Percentiles rank a stretch among this genome's conserved stretches.
Evolutionary conservation across 1,140 invertebrate species (phyloP).

Genomic region (Atta cephalotes): DNA sequence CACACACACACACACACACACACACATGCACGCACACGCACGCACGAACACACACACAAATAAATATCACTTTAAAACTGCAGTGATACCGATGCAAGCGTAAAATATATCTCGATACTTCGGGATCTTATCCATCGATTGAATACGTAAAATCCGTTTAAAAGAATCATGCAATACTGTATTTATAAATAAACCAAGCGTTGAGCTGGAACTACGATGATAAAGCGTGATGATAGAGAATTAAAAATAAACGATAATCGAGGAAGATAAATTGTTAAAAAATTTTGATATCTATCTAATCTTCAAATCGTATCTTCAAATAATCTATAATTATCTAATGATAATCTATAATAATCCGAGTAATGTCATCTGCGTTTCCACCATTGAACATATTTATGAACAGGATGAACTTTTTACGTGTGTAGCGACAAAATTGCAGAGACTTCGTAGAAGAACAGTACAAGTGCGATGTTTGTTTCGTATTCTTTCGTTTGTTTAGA

Average conservation of each 20-base stretch:
- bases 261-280: neutral
- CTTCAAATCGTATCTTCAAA: neutral
- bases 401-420: neutral
- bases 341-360: neutral
- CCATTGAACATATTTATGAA: neutral
- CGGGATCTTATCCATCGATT: constrained; percentile 32
- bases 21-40: no score
- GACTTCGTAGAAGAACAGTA: neutral
- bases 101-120: neutral
- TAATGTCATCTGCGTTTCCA: neutral
- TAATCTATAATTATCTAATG: constrained; percentile 6
- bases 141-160: neutral
- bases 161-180: constrained; percentile 16
- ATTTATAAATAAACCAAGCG: constrained; percentile 38
- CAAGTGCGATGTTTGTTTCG: neutral
- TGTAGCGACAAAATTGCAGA: neutral
- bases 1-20: no score
- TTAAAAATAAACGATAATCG: constrained; percentile 26
- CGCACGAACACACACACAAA: neutral
- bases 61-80: neutral
- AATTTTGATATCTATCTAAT: no score
- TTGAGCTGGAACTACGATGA: neutral
- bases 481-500: neutral
- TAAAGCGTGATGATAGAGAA: constrained; percentile 17
- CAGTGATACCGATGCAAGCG: neutral